Conservation (phyloP, 2,888 invertebrate genomes). For the Craniophora ligustri region DNA sequence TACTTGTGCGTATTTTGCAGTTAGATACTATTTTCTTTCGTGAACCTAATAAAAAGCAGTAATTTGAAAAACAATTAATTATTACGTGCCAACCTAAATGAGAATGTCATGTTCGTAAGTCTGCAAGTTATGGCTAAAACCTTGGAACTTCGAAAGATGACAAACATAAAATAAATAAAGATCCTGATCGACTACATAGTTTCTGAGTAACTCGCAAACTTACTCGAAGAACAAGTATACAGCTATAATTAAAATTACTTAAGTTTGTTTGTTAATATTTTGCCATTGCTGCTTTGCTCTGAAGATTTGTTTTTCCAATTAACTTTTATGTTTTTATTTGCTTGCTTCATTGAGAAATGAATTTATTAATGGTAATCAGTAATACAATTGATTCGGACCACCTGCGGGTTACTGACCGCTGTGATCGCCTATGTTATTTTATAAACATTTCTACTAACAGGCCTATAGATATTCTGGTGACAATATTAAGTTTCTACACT, state of each 20-base stretch:
- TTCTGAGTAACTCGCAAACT: constrained; percentile 32
- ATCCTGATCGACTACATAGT: constrained; percentile 15
- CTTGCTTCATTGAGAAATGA: constrained; percentile 7
- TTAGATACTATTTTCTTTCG: no score
- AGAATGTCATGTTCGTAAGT: constrained; percentile 28
- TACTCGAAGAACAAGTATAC: constrained; percentile 19
- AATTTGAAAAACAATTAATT: no score
- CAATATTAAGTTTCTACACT: no score
- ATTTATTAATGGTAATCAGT: constrained; percentile 8
- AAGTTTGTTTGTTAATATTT: constrained; percentile 33
- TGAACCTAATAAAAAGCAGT: no score
- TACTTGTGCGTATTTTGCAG: no score
- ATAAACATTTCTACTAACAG: no score
- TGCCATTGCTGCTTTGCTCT: constrained; percentile 15
- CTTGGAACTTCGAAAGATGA: constrained; percentile 24
- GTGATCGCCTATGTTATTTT: no score
- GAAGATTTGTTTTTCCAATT: constrained; percentile 17
- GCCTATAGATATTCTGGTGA: no score
- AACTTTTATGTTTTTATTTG: background rate
- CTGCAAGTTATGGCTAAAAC: constrained; percentile 22
- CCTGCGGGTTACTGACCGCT: no score
- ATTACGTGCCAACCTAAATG: no score
- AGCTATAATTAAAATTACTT: constrained; percentile 39
- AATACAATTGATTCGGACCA: no score
- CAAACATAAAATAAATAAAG: constrained; percentile 32